Conservation (phyloP, 2,888 invertebrate species). For the Melitaea athalia region DNA sequence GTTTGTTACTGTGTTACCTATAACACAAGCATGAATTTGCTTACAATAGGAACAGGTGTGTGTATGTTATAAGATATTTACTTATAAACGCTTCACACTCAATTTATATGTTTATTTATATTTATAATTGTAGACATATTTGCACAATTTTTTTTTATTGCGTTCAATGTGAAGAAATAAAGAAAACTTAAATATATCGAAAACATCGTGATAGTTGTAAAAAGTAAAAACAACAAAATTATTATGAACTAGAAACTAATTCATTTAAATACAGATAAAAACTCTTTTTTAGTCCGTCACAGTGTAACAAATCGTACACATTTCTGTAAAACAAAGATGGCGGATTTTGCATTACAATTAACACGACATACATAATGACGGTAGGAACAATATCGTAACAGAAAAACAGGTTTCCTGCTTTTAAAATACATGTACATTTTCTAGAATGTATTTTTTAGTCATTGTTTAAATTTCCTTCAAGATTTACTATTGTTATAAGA, state of each 20-base stretch:
- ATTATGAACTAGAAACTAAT: neutral
- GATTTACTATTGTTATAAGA: neutral
- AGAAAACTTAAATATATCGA: neutral
- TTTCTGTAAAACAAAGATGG: conserved; percentile 76
- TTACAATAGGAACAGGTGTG: too few relatives aligned
- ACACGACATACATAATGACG: conserved; percentile 64
- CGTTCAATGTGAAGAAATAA: too few relatives aligned
- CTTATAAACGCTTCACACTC: too few relatives aligned
- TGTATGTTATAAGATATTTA: too few relatives aligned
- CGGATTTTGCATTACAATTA: conserved; percentile 75
- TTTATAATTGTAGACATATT: too few relatives aligned
- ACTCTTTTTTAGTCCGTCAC: conserved; percentile 20
- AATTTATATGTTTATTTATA: too few relatives aligned
- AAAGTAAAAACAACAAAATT: neutral
- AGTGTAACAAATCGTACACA: conserved; percentile 63
- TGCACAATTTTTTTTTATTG: too few relatives aligned
- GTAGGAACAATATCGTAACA: conserved; percentile 66
- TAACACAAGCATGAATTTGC: too few relatives aligned
- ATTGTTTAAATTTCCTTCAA: conserved; percentile 21
- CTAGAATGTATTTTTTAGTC: conserved; percentile 35
- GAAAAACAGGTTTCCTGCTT: conserved; percentile 76
- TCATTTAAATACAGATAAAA: conserved; percentile 3
- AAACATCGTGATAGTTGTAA: too few relatives aligned
- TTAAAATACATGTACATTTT: conserved; percentile 51
- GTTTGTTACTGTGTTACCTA: too few relatives aligned